These are phyloP conservation scores for Pelosia muscerda DNA, from an alignment of 2,888 invertebrate species.

Conservation along the genomic window DNA sequence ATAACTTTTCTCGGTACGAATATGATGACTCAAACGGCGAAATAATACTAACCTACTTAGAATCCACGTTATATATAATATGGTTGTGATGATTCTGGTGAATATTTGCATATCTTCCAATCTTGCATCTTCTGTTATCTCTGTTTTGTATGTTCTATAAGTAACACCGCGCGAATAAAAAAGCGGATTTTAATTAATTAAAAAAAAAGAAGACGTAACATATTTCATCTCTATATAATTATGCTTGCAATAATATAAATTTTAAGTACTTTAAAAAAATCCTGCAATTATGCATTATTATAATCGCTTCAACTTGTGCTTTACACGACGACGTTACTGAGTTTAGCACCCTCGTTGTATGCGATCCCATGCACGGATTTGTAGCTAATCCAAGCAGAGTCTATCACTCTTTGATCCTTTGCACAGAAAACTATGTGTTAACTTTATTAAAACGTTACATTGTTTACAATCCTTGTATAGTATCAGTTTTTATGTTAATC, in stretches of 20 bases:
- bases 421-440: conserved; percentile 63
- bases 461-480: conserved; percentile 32
- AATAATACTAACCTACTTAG: too few species aligned
- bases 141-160: too few species aligned
- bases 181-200: too few species aligned
- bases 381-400: conserved; percentile 75
- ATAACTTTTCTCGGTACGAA: too few species aligned
- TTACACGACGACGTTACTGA: conserved; percentile 41
- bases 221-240: too few species aligned
- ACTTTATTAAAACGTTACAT: conserved; percentile 78
- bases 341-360: conserved; percentile 69
- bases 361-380: conserved; percentile 79
- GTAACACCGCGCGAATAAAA: too few species aligned
- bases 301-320: conserved; percentile 28
- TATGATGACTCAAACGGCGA: too few species aligned
- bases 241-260: too few species aligned
- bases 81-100: too few species aligned
- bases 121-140: neutral
- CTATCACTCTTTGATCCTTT: conserved; percentile 68
- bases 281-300: neutral
- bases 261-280: too few species aligned
- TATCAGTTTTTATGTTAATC: conserved; percentile 18
- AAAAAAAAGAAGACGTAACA: too few species aligned
- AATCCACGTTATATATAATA: too few species aligned
- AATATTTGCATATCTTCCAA: neutral